phyloP scores from a whole-genome alignment of 1,140 invertebrate genomes.

The Drosophila erecta region DNA sequence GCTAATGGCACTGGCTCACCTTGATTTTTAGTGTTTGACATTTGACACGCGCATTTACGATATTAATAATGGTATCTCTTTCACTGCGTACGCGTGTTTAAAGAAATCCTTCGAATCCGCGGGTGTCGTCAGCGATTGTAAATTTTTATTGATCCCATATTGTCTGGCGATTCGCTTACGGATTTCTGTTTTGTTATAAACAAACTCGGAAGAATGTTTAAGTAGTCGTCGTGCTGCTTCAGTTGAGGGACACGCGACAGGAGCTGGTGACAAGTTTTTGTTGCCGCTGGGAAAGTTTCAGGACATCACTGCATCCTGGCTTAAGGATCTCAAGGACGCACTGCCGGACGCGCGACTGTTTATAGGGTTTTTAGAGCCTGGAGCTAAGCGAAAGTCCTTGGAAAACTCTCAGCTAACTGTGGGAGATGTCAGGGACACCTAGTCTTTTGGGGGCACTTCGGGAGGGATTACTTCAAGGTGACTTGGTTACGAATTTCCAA shows the following conservation, averaged over 20 bases:
- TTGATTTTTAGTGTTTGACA: conserved; percentile 76
- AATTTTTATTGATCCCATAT: conserved; percentile 72
- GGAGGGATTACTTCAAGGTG: neutral
- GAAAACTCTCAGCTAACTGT: conserved; percentile 22
- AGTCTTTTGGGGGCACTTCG: conserved; percentile 14
- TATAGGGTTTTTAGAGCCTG: conserved; percentile 8
- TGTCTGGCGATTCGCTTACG: conserved; percentile 56
- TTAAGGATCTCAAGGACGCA: conserved; percentile 46
- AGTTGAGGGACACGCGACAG: conserved; percentile 82
- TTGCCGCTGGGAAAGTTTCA: conserved; percentile 32
- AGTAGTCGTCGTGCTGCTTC: conserved; percentile 77
- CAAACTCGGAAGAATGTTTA: conserved; percentile 55
- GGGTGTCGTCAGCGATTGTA: conserved; percentile 67
- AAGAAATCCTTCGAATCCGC: conserved; percentile 55
- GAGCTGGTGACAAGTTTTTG: conserved; percentile 77
- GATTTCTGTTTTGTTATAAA: conserved; percentile 38
- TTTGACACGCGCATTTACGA: conserved; percentile 80
- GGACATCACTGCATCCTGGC: neutral
- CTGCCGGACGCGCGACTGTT: conserved; percentile 23
- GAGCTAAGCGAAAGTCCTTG: conserved; percentile 31
- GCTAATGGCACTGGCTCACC: conserved; percentile 61
- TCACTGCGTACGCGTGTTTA: conserved; percentile 50
- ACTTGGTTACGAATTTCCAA: neutral
- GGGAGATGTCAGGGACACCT: conserved; percentile 47
- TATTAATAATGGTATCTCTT: conserved; percentile 67